phyloP scores from a whole-genome alignment of 2,113 vertebrate species.

The Archilochus colubris region DNA sequence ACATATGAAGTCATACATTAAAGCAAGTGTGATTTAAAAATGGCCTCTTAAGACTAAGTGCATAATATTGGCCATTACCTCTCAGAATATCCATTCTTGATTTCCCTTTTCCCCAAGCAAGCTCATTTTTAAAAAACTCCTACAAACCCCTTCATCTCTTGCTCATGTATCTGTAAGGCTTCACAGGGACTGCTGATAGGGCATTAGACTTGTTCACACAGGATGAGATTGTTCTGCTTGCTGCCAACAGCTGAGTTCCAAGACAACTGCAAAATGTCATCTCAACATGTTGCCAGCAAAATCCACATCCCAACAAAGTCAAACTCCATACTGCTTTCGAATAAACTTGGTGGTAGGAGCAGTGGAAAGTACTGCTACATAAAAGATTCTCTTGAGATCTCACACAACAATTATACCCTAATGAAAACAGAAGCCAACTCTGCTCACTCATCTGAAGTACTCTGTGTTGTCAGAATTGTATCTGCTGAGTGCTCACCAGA shows the following conservation, averaged over 20 bases:
- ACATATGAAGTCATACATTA: neutral
- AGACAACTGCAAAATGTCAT: neutral
- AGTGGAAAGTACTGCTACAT: neutral
- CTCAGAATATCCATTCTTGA: neutral
- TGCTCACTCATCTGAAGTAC: neutral
- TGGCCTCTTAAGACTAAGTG: neutral
- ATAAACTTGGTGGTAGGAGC: neutral
- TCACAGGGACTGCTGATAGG: neutral
- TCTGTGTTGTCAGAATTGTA: accelerated
- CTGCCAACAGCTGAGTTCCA: neutral
- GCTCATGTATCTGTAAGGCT: neutral
- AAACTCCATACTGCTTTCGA: neutral
- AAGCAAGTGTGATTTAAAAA: neutral
- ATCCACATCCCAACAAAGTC: neutral
- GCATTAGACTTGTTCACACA: neutral
- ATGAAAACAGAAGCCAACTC: neutral
- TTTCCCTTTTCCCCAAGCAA: neutral
- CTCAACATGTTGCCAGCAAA: neutral
- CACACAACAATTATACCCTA: neutral
- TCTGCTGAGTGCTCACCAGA: neutral
- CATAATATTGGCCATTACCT: neutral
- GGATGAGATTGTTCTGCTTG: neutral
- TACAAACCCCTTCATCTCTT: neutral
- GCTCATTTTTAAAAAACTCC: neutral
- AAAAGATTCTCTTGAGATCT: neutral